Evolutionary conservation across 2,888 invertebrate species (phyloP), one percentile per base, ranked within the genome.

Genomic region (Mesorhabditis belari): DNA sequence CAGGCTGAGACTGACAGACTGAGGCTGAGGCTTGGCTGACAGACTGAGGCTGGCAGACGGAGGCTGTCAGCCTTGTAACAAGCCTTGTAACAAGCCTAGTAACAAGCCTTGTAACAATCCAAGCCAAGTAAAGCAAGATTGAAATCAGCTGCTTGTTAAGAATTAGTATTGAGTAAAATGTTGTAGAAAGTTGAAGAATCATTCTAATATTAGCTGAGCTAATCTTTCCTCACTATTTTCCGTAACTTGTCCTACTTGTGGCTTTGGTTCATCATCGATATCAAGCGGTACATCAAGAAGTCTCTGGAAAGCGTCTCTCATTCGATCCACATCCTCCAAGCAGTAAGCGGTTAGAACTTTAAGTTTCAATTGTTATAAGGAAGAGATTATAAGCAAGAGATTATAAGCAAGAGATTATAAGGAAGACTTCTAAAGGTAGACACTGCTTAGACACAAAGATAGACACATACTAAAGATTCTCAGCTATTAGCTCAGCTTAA

Each of bases 281-380:
- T 90, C 88, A 63, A 89, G 85, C 66, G 91, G 91, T 51, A 94
- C 90, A 29, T 91, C 90, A 29, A 96, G 85, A 77, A 98, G 85
- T 68, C 90, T 88, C 70, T 89, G 88, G 83, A 98, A 98, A 0
- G 91, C 89, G 64, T 88, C 88, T 82, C 91, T 90, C 86, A 96
- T 94, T 79, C 91, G 91, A 63, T 95, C 93, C 9, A 88, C 65
- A 53, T 78, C 78, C 52, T 77, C 77, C 27, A 84, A 75, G 35
- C 84, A 83, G 71, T 83, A 84, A 69, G 84, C 83, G 62, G 84
- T 83, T 24, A 85, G 75, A 29, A 95, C 88, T 70, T 52, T 12
- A 63, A 27, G 5, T 24, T n/a, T 56, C 21, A 24, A 51, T 1
- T 35, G 9, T 35, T 12, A 29, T 3, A 56, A 49, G 21, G 51